Base-by-base conservation (phyloP, 2,888 invertebrate genomes). In the Pristionchus maxplancki region DNA sequence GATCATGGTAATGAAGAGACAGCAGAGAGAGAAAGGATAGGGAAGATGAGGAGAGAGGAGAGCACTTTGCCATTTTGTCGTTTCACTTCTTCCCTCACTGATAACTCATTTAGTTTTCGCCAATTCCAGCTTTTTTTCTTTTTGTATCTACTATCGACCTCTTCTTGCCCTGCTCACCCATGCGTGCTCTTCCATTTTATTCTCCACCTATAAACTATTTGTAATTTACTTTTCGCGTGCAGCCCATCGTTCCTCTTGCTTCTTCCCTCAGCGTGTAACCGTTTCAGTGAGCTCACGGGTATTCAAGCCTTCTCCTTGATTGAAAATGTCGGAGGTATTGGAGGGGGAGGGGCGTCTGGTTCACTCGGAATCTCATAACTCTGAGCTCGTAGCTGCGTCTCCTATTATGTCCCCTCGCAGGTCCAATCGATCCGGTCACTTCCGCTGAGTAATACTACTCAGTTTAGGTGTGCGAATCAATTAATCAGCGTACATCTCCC, bases 401-500 rank as follows among this genome's bases (percentile, higher is more conserved):
- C 87, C 87, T 17, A 34, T 86, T 44, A 58, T 89, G 67, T 89
- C 89, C 5, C 89, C 87, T 24, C 78, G 78, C 20, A 81, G 87
- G 89, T 89, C 20, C 20, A n/a, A 48, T 64, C 48, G 44, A 48
- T 86, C 62, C 28, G 4, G 8, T n/a, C 58, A 48, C 37, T 84
- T 62, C 28, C 53, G 34, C n/a, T 84, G 34, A 48, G n/a, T 40
- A 62, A 62, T 37, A 34, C 37, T 58, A 9, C 34, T 44, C 53
- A 15, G 11, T 87, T 48, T 28, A 90, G 90, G 48, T 87, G 88
- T 74, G 90, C 89, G 28, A 89, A 89, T 88, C 90, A 91, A 82
- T 89, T 94, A 88, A 91, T 94, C 78, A 90, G 91, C 82, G 91
- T 94, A 13, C 94, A 94, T 91, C 90, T 94, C 78, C 94, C 94